These are phyloP conservation scores for Monochamus alternatus DNA, from an alignment of 2,888 invertebrate species.

Conservation along the genomic window DNA sequence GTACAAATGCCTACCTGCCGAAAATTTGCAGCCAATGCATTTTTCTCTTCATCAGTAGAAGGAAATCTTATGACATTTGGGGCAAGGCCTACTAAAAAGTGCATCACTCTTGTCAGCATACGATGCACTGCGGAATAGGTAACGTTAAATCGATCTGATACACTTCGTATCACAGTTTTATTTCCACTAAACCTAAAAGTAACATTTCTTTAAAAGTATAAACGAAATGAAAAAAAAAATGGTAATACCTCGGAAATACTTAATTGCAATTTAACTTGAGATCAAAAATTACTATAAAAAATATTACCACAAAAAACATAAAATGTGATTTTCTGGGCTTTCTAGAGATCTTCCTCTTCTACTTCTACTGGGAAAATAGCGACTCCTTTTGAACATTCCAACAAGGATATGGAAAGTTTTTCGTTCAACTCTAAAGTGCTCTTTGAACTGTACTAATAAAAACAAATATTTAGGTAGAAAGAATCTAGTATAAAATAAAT, in stretches of 20 bases:
- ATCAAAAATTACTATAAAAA: not conserved
- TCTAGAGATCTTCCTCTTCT: slow-evolving; percentile 5
- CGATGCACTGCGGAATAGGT: not conserved
- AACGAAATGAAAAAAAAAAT: not conserved
- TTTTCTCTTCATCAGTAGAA: not conserved
- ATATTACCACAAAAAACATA: not conserved
- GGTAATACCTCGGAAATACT: not conserved
- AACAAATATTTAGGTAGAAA: no score
- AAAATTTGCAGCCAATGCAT: not conserved
- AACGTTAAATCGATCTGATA: not conserved
- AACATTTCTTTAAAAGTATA: not conserved
- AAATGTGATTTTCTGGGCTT: not conserved
- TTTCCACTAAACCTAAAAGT: slow-evolving; percentile 1
- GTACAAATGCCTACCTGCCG: not conserved
- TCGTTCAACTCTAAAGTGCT: not conserved
- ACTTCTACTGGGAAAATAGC: not conserved
- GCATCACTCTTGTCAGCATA: not conserved
- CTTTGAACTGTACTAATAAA: not conserved
- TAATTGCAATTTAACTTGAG: no score
- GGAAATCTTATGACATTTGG: slow-evolving; percentile 6
- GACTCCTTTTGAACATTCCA: not conserved
- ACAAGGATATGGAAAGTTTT: not conserved
- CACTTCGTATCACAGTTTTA: slow-evolving; percentile 1
- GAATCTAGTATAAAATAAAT: not conserved
- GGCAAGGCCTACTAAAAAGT: not conserved